Percentiles rank a stretch among this genome's conserved stretches.
Evolutionary conservation across 2,113 vertebrate genomes (phyloP).

Genomic region (Pomatorhinus ruficollis): DNA sequence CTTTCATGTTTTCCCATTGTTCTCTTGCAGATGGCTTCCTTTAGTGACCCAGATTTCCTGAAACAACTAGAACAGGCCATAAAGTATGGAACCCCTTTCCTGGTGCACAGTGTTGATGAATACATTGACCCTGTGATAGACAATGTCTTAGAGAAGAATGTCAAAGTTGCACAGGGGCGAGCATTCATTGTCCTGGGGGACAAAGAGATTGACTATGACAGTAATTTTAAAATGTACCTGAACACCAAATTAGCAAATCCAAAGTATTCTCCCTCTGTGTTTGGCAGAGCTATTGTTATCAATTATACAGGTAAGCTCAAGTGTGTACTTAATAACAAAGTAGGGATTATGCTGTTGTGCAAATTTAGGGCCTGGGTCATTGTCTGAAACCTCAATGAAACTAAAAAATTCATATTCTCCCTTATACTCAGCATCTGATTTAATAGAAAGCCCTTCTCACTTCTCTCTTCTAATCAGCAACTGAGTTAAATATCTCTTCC

Average conservation of each 20-base stretch:
- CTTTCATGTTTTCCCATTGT: background rate
- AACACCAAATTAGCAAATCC: conserved; percentile 94
- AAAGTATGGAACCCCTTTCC: conserved; percentile 91
- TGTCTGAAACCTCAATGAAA: background rate
- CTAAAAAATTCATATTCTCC: background rate
- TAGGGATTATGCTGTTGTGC: background rate
- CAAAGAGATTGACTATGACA: conserved; percentile 93
- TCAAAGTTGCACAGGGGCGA: conserved; percentile 83
- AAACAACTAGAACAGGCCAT: conserved; percentile 93
- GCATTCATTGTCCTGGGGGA: conserved; percentile 88
- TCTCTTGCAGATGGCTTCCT: conserved; percentile 86
- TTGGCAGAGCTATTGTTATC: conserved; percentile 96
- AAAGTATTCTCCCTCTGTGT: conserved; percentile 89
- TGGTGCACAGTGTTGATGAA: conserved; percentile 93
- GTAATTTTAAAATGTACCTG: conserved; percentile 91
- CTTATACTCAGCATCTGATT: background rate
- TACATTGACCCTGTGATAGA: conserved; percentile 96
- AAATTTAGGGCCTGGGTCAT: background rate
- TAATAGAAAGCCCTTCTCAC: background rate
- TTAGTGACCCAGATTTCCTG: conserved; percentile 94
- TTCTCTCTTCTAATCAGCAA: background rate
- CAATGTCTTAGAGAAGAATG: conserved; percentile 90
- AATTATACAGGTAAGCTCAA: conserved; percentile 90
- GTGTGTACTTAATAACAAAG: background rate
- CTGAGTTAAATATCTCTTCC: background rate